Evolutionary conservation across 2,797 vertebrate genomes (phyloP).

Genomic region (Sebastes cheni): DNA sequence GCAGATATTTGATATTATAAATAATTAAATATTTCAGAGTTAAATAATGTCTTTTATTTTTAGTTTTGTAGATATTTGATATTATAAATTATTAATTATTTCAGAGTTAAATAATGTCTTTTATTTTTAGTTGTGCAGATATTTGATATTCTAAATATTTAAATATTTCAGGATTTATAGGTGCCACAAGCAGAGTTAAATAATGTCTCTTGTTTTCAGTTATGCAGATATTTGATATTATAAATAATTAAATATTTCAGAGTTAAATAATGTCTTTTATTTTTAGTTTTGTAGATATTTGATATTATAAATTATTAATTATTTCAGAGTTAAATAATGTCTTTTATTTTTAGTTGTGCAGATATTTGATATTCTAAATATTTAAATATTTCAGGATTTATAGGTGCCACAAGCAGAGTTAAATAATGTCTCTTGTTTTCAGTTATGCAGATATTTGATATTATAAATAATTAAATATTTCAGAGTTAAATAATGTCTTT

Average conservation of each 20-base stretch:
- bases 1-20: neutral
- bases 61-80: rapidly evolving
- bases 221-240: too few relatives aligned
- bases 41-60: rapidly evolving
- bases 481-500: rapidly evolving
- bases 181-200: too few relatives aligned
- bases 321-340: too few relatives aligned
- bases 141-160: neutral
- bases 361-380: neutral
- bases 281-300: neutral
- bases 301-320: neutral
- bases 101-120: rapidly evolving
- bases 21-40: neutral
- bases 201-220: too few relatives aligned
- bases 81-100: neutral
- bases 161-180: too few relatives aligned
- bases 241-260: neutral
- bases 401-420: too few relatives aligned
- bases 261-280: rapidly evolving
- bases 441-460: neutral
- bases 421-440: rapidly evolving
- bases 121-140: rapidly evolving
- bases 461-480: neutral
- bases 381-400: neutral
- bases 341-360: rapidly evolving